phyloP scores from a whole-genome alignment of 2,797 vertebrate species.

The Enteromius unitaeniatus region DNA sequence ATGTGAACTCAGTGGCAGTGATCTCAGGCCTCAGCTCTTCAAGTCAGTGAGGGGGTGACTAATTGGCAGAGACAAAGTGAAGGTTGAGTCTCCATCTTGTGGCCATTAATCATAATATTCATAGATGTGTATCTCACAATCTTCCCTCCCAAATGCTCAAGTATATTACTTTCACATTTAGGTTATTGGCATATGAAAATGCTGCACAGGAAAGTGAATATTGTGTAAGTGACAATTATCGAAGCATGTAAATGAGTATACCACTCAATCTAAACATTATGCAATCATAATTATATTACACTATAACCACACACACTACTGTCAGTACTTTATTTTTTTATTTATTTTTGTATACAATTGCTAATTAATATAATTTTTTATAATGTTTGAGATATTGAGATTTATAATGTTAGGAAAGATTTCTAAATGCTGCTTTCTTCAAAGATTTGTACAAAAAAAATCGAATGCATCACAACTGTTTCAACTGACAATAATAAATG shows the following conservation, averaged over 20 bases:
- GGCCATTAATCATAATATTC: constrained; percentile 45
- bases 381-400: no score
- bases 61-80: constrained; percentile 49
- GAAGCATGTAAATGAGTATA: background rate
- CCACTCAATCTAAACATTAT: background rate
- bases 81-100: constrained; percentile 61
- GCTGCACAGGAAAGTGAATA: background rate
- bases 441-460: no score
- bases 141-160: background rate
- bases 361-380: no score
- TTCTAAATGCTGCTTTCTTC: no score
- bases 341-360: no score
- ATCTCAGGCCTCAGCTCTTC: constrained; percentile 18
- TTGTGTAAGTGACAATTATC: background rate
- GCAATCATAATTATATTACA: background rate
- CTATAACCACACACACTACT: no score
- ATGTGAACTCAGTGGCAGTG: constrained; percentile 27
- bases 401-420: no score
- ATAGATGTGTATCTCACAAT: constrained; percentile 25
- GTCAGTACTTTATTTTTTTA: no score
- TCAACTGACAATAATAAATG: no score
- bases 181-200: constrained; percentile 11
- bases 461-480: no score
- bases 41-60: constrained; percentile 31
- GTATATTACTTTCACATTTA: constrained; percentile 18